Evolutionary conservation across 2,797 vertebrate genomes (phyloP).

Genomic region (Clamator glandarius): DNA sequence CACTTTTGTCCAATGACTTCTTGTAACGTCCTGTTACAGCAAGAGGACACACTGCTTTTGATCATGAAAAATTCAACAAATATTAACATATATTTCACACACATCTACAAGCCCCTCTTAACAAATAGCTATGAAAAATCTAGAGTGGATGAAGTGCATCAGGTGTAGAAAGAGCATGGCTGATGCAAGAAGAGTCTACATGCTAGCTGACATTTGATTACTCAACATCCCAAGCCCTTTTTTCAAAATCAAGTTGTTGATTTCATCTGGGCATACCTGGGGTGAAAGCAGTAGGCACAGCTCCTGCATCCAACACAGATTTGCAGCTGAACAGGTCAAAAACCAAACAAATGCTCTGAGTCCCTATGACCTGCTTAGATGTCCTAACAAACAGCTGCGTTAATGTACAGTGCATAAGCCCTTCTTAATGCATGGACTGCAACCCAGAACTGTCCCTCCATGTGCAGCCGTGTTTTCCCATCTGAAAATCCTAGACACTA

Average conservation of each 20-base stretch:
- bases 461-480: accelerated
- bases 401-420: neutral
- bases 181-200: neutral
- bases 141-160: neutral
- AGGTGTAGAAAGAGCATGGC: neutral
- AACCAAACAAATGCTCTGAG: neutral
- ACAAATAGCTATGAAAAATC: neutral
- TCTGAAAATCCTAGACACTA: neutral
- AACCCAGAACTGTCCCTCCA: neutral
- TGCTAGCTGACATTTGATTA: neutral
- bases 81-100: neutral
- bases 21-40: neutral
- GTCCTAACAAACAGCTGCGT: neutral
- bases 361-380: neutral
- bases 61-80: neutral
- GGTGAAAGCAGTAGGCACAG: neutral
- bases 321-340: neutral
- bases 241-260: neutral
- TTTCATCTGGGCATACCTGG: neutral
- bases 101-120: neutral
- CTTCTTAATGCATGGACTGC: neutral
- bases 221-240: neutral
- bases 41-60: neutral
- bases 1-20: neutral
- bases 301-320: neutral